Percentiles rank a stretch among this genome's conserved stretches.
These are phyloP conservation scores for Stichopus chloronotus DNA, from an alignment of 35 echinoderm and acorn worm species.

Conservation along the genomic window DNA sequence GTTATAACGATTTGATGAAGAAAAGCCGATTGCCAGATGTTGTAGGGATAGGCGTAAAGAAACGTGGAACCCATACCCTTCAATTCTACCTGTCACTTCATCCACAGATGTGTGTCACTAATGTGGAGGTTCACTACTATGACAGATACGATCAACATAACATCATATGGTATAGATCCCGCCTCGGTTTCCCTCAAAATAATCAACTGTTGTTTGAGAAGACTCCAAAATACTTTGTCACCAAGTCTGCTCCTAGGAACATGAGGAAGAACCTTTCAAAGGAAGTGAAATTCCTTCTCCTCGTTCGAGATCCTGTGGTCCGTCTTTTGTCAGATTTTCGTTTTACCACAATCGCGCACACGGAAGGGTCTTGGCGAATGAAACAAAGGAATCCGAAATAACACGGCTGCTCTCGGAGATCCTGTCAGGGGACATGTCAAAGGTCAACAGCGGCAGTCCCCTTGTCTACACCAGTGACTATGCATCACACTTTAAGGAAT, in stretches of 20 bases:
- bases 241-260: conserved; percentile 60
- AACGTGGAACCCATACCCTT: background rate
- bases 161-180: background rate
- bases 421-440: conserved; percentile 7
- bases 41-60: background rate
- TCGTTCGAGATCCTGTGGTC: conserved; percentile 78
- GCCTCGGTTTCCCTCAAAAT: background rate
- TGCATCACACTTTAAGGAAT: conserved; percentile 75
- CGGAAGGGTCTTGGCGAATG: background rate
- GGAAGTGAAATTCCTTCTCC: conserved; percentile 80
- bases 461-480: conserved; percentile 74
- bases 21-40: background rate
- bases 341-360: conserved; percentile 45
- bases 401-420: conserved; percentile 12
- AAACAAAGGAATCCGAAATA: conserved; percentile 21
- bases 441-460: conserved; percentile 67
- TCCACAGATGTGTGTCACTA: background rate
- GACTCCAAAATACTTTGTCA: conserved; percentile 91
- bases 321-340: conserved; percentile 80
- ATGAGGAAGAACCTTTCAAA: conserved; percentile 60
- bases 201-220: conserved; percentile 77
- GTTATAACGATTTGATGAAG: too few species aligned
- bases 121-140: background rate
- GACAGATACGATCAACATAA: background rate
- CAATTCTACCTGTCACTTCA: background rate